Evolutionary conservation across 2,113 vertebrate genomes (phyloP).

Genomic region (Nerophis ophidion): DNA sequence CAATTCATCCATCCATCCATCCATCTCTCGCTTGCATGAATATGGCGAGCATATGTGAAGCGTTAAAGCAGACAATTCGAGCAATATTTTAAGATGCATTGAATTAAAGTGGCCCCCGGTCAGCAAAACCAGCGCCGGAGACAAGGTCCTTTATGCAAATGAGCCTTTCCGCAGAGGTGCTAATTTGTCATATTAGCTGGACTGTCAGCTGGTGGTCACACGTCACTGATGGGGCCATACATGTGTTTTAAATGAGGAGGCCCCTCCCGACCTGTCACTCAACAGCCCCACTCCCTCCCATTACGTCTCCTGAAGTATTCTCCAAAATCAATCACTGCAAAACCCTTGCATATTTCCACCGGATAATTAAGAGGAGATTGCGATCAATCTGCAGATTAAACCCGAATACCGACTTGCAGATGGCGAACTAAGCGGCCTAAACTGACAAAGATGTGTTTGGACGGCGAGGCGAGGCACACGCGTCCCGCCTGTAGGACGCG

Average conservation of each 20-base stretch:
- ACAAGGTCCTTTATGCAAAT: slow-evolving; percentile 10
- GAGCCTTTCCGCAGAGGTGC: slow-evolving; percentile 4
- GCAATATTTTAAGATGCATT: slow-evolving; percentile 9
- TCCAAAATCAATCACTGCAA: slow-evolving; percentile 64
- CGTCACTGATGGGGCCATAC: slow-evolving; percentile 57
- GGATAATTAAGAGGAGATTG: slow-evolving; percentile 64
- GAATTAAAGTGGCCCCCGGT: slow-evolving; percentile 17
- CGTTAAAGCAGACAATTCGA: slow-evolving; percentile 3
- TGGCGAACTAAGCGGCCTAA: slow-evolving; percentile 61
- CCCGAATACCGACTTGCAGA: slow-evolving; percentile 58
- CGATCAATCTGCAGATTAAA: slow-evolving; percentile 70
- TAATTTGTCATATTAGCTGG: slow-evolving; percentile 56
- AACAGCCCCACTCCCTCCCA: slow-evolving; percentile 53
- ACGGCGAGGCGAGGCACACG: slow-evolving; percentile 51
- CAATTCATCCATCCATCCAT: not conserved
- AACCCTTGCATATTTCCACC: slow-evolving; percentile 55
- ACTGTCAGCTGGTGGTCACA: slow-evolving; percentile 51
- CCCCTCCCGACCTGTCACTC: slow-evolving; percentile 58
- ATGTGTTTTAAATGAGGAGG: slow-evolving; percentile 66
- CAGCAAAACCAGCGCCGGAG: slow-evolving; percentile 11
- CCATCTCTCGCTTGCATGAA: too few species aligned
- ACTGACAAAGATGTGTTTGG: slow-evolving; percentile 59
- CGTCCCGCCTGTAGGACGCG: slow-evolving; percentile 37
- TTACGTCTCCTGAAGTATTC: slow-evolving; percentile 54
- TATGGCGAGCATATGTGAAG: not conserved